Conservation (phyloP, 2,888 invertebrate genomes). For the Tipula confusa region DNA sequence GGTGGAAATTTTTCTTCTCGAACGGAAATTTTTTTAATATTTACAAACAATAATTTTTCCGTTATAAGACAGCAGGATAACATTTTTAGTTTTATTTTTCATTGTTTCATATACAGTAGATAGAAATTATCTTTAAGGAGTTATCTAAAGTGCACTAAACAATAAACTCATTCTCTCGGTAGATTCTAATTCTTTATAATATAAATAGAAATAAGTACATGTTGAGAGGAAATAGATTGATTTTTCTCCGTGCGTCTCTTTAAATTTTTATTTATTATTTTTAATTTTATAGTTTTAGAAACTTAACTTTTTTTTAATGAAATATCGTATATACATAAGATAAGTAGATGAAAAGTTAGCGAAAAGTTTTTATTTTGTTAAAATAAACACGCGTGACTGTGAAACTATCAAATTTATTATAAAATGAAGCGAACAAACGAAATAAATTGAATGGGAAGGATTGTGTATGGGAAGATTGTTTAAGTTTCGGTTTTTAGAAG, state of each 20-base stretch:
- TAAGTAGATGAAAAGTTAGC: not conserved
- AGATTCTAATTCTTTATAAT: not conserved
- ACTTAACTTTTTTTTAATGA: not conserved
- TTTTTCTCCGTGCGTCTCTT: not conserved
- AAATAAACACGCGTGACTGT: constrained; percentile 12
- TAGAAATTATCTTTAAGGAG: constrained; percentile 1
- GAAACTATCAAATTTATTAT: constrained; percentile 25
- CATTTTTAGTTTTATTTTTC: no score
- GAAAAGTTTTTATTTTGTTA: not conserved
- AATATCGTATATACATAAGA: not conserved
- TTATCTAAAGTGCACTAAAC: constrained; percentile 20
- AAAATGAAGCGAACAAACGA: not conserved
- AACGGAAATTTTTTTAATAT: not conserved
- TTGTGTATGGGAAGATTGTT: not conserved
- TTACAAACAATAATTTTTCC: constrained; percentile 8
- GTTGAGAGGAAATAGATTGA: constrained; percentile 12
- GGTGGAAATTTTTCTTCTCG: not conserved
- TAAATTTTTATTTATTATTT: not conserved
- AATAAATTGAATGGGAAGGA: constrained; percentile 7
- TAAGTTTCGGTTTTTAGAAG: not conserved
- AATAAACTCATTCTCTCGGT: not conserved
- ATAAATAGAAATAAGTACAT: no score
- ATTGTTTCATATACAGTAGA: not conserved
- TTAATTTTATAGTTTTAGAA: constrained; percentile 20
- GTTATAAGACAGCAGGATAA: not conserved